Evolutionary conservation across 2,888 invertebrate genomes (phyloP), one percentile per base, ranked within the genome.

Genomic region (Chromoteleia sp.): DNA sequence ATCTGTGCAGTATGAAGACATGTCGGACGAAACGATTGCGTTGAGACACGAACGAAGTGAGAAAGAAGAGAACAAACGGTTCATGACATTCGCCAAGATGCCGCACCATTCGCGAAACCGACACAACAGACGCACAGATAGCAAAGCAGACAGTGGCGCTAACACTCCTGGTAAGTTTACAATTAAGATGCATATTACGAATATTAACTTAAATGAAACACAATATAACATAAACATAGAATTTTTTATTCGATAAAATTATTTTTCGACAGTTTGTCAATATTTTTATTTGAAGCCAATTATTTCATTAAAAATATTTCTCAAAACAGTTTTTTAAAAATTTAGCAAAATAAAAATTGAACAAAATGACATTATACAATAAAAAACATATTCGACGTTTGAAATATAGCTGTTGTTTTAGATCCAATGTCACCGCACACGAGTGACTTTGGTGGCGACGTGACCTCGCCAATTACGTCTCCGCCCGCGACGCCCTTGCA

Each of bases 1-100:
- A 43, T 67, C 58, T 68, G 43, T 77, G 83, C 82, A 94, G 94
- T 93, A 93, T 61, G 98, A 98, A 91, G 97, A 98, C 91, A 92
- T 96, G 76, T 95, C 96, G 0, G 97, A 98, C 77, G 95, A 95
- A 76, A 94, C 95, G 0, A 95, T 95, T 85, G 90, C 93, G 2
- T 89, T 92, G 43, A 94, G 98, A 1, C 98, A 98, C 92, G 94
- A 94, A 58, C 95, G 95, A 82, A 95, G 95, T 83, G 97, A 97
- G 92, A 92, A 93, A 8, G 96, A 96, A 84, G 98, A 98, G 92
- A 95, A 96, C 82, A 95, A 95, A 87, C 95, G 96, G 84, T 96
- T 95, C 92, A 92, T 94, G 89, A 93, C 93, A 85, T 94, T 93
- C 87, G 89, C 93, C 54, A 94, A 92, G 68, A 88, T 90, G 86